These are phyloP conservation scores for Hyperoplus immaculatus DNA, from an alignment of 2,797 vertebrate genomes.

Conservation along the genomic window DNA sequence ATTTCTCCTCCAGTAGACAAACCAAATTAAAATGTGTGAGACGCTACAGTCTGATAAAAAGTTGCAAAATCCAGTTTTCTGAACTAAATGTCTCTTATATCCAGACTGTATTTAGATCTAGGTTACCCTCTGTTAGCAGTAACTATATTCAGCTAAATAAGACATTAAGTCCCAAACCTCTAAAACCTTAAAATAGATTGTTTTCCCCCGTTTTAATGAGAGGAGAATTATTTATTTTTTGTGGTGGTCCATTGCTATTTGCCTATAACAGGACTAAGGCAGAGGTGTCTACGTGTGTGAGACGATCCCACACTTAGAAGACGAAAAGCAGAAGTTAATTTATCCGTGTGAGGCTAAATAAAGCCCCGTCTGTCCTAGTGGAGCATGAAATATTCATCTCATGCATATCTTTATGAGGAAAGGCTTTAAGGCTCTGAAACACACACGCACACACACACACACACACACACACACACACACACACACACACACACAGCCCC, in stretches of 20 bases:
- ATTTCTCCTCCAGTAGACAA: background rate
- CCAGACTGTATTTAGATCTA: background rate
- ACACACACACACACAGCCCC: background rate
- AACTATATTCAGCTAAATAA: background rate
- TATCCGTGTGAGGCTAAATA: constrained; percentile 6
- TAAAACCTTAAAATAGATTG: background rate
- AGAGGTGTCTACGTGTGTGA: constrained; percentile 15
- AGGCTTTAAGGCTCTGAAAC: constrained; percentile 32
- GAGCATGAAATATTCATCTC: constrained; percentile 74
- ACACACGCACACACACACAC: background rate
- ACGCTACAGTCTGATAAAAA: background rate
- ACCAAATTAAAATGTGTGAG: background rate
- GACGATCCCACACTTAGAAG: constrained; percentile 17
- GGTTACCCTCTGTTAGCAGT: background rate
- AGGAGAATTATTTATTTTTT: background rate
- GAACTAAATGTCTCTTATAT: background rate
- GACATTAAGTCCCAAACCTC: background rate
- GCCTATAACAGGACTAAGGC: too few relatives aligned
- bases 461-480: too few relatives aligned
- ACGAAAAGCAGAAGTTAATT: constrained; percentile 23
- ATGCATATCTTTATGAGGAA: constrained; percentile 52
- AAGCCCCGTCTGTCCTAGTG: constrained; percentile 26
- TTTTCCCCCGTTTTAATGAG: background rate
- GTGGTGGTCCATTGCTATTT: too few relatives aligned
- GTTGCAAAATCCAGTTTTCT: background rate